Percentiles rank a stretch among this genome's conserved stretches.
phyloP scores from a whole-genome alignment of 2,888 invertebrate genomes.

The Zeuzera pyrina region DNA sequence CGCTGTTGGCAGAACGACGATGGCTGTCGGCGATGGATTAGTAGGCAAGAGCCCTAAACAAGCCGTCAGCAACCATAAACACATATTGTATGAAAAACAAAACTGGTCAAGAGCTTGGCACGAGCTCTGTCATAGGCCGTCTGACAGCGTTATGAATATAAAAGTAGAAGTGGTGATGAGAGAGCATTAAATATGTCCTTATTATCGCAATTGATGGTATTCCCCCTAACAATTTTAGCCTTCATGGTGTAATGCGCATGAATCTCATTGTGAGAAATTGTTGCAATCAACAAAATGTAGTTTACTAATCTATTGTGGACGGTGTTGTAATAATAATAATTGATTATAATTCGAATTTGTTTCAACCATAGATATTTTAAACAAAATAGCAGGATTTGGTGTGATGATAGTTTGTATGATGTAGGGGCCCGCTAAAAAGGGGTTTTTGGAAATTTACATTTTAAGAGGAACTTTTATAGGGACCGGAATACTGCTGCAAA shows the following conservation, averaged over 20 bases:
- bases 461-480: no score
- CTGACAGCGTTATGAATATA: constrained; percentile 19
- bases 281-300: constrained; percentile 60
- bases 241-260: constrained; percentile 63
- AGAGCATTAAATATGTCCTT: constrained; percentile 58
- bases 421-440: no score
- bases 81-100: constrained; percentile 33
- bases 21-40: constrained; percentile 35
- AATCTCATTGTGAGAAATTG: constrained; percentile 58
- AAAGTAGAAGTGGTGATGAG: constrained; percentile 36
- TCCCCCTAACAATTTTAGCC: constrained; percentile 63
- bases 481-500: no score
- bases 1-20: constrained; percentile 50
- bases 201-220: constrained; percentile 50
- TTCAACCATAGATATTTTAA: no score
- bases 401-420: no score
- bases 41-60: constrained; percentile 56
- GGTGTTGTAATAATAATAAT: constrained; percentile 33
- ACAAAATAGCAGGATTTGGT: no score
- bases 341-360: no score
- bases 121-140: constrained; percentile 18
- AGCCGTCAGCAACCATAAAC: constrained; percentile 64
- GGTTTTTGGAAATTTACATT: no score
- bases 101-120: no score
- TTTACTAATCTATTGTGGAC: constrained; percentile 45